phyloP scores from a whole-genome alignment of 2,113 vertebrate species.

The Eudyptes chrysolophus region DNA sequence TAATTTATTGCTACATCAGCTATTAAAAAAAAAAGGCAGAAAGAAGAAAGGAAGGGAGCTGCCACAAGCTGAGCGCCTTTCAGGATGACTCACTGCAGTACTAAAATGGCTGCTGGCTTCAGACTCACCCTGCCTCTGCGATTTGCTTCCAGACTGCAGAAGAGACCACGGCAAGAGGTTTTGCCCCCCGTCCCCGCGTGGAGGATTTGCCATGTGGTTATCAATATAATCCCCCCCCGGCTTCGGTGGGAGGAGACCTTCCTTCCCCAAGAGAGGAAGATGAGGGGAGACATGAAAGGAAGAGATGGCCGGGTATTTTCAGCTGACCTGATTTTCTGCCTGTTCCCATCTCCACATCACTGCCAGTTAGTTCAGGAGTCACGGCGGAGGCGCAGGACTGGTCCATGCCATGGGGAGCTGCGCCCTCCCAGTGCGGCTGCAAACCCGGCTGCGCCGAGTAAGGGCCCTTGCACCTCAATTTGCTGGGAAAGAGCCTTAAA shows the following conservation, averaged over 20 bases:
- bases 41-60: constrained; percentile 40
- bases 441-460: neutral
- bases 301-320: constrained; percentile 36
- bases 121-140: constrained; percentile 18
- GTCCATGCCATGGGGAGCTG: accelerated
- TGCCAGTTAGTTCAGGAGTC: neutral
- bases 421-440: accelerated
- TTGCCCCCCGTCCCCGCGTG: accelerated
- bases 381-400: accelerated
- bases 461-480: neutral
- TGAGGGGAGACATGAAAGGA: neutral
- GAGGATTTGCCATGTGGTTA: neutral
- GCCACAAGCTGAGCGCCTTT: constrained; percentile 37
- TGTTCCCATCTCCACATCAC: neutral
- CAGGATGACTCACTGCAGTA: constrained; percentile 55
- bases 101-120: constrained; percentile 62
- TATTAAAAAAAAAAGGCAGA: neutral
- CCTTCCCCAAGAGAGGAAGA: neutral
- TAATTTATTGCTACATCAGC: constrained; percentile 51
- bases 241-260: accelerated
- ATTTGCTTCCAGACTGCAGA: neutral
- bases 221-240: accelerated
- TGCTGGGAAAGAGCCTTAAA: neutral
- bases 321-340: constrained; percentile 62
- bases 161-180: neutral